Base-by-base conservation (phyloP, 2,113 vertebrate genomes). In the Nycticorax nycticorax region DNA sequence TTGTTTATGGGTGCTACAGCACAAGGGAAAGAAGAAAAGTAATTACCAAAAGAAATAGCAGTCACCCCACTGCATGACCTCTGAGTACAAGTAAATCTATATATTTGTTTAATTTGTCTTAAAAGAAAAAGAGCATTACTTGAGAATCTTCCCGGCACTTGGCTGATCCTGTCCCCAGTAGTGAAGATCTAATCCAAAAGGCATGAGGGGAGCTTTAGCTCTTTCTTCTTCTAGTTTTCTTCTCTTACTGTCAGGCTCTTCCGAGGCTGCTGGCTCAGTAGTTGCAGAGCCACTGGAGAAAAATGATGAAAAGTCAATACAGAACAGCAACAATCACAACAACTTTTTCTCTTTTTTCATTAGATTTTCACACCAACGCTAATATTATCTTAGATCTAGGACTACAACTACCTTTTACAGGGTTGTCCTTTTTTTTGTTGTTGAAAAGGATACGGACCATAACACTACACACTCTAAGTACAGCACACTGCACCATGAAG, bases 91-190 rank as follows among this genome's bases (percentile, higher is more conserved):
- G 66, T 82, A 79, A 89, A 92, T 43, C 94, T 95, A 77, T 68
- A 7, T 93, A 95, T 97, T 97, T 91, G 50, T 96, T 93, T 94
- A 85, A 90, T 92, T 95, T 92, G 37, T 56, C 93, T 97, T 95
- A 90, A 87, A 96, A 96, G 78, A 93, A 88, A 79, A 76, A 87
- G 55, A 57, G 24, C 76, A 97, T 97, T 98, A 99, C 99, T 98
- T 99, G 96, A 99, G 88, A 93, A 99, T 98, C 97, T 98, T 99
- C 53, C 99, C 98, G 10, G 98, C 95, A 23, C 80, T 97, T 22
- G 98, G 98, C 93, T 98, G 98, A 72, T 99, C 99, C 97, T 99
- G 92, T 75, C 99, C 99, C 99, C 99, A 99, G 97, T 98, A 98
- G 95, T 99, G 99, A 64, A 99, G 98, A 80, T 99, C 99, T 87